Percentiles rank a stretch among this genome's conserved stretches.
phyloP scores from a whole-genome alignment of 2,888 invertebrate species.

The Caenorhabditis panamensis region DNA sequence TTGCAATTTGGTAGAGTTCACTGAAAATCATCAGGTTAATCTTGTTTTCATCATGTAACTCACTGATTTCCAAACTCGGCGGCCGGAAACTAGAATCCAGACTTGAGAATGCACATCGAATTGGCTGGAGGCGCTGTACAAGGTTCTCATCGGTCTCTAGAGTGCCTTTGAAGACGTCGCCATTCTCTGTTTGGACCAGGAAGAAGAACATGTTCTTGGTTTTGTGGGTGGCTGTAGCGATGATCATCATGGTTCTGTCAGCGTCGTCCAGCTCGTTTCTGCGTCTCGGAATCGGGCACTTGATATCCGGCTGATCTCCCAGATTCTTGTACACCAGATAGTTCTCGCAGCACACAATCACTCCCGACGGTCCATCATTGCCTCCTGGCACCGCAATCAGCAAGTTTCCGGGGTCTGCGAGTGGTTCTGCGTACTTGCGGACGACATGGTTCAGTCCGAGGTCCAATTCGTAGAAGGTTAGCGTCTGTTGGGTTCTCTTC shows the following conservation, averaged over 20 bases:
- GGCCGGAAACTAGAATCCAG: slow-evolving; percentile 97
- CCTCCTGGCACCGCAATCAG: slow-evolving; percentile 92
- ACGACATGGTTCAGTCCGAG: slow-evolving; percentile 98
- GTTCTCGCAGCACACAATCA: slow-evolving; percentile 98
- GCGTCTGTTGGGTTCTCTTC: slow-evolving; percentile 94
- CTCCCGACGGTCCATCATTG: slow-evolving; percentile 98
- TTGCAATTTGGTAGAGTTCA: slow-evolving; percentile 98
- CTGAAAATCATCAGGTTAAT: slow-evolving; percentile 84
- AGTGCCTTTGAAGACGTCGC: slow-evolving; percentile 96
- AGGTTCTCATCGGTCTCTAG: slow-evolving; percentile 97
- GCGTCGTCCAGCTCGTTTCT: slow-evolving; percentile 99
- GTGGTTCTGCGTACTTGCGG: slow-evolving; percentile 96
- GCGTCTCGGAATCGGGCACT: slow-evolving; percentile 92
- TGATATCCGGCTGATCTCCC: slow-evolving; percentile 98
- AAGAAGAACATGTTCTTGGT: slow-evolving; percentile 99
- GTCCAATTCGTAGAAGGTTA: slow-evolving; percentile 98
- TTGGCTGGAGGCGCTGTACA: slow-evolving; percentile 97
- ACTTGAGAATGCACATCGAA: slow-evolving; percentile 97
- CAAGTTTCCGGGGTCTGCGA: slow-evolving; percentile 98
- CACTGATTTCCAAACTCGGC: slow-evolving; percentile 99
- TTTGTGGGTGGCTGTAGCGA: slow-evolving; percentile 98
- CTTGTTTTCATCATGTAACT: slow-evolving; percentile 84
- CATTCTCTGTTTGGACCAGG: slow-evolving; percentile 98
- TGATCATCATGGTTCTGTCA: slow-evolving; percentile 98
- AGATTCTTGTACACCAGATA: slow-evolving; percentile 99